Evolutionary conservation across 2,797 vertebrate species (phyloP).

Genomic region (Sarcophilus harrisii): DNA sequence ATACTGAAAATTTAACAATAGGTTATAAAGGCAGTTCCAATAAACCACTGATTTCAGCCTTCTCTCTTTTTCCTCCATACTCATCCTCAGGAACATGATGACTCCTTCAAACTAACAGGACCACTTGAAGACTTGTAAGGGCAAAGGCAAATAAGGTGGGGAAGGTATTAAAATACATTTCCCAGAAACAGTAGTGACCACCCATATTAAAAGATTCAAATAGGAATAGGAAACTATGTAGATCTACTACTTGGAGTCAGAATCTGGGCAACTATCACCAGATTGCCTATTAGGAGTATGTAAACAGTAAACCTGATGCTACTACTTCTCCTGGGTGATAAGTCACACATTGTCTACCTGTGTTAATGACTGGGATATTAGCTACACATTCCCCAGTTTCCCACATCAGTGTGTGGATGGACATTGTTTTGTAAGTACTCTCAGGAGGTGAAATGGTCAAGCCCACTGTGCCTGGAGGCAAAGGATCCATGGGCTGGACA

Average conservation of each 20-base stretch:
- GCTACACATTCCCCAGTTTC: too few relatives aligned
- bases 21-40: not conserved
- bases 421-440: too few relatives aligned
- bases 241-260: not conserved
- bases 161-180: constrained; percentile 14
- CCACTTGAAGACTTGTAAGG: not conserved
- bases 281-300: too few relatives aligned
- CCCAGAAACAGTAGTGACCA: constrained; percentile 8
- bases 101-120: not conserved
- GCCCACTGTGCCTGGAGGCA: too few relatives aligned
- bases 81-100: not conserved
- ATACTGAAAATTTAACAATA: not conserved
- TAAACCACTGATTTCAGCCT: not conserved
- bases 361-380: too few relatives aligned
- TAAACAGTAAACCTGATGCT: too few relatives aligned
- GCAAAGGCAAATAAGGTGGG: not conserved
- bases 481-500: too few relatives aligned
- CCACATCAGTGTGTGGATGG: too few relatives aligned
- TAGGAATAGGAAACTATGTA: not conserved
- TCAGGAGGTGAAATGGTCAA: too few relatives aligned
- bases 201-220: constrained; percentile 57
- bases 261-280: too few relatives aligned
- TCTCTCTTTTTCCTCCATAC: not conserved
- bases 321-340: too few relatives aligned
- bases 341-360: too few relatives aligned